Evolutionary conservation across 30 jellyfish, hydroid and myxozoan genomes (phyloP), one percentile per base, ranked within the genome.

Genomic region (Hydra vulgaris): DNA sequence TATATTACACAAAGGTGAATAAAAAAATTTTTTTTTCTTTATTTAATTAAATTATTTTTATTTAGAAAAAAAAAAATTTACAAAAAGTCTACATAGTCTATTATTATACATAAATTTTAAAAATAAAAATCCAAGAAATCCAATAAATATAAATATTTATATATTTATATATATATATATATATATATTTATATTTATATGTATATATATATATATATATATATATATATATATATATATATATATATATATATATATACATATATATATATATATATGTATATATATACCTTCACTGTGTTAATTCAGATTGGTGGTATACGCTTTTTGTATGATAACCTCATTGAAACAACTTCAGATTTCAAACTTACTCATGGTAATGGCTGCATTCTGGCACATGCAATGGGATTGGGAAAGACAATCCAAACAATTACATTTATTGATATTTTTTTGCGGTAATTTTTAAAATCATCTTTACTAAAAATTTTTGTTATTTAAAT

Each of bases 341-440:
- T 92, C 77, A 84, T 92, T 55, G 98, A 92, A 77, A 81, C 95
- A 17, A 40, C 83, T 25, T 76, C 89, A 61, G 70, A 81, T 40
- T 92, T 67, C 74, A 70, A 74, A 26, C 53, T 83, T 22, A 80
- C n/a, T 18, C 79, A 55, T 52, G 98, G 98, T 18, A 72, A 87
- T 74, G 98, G 98, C 1, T 92, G 98, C 82, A 82, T 92, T 19
- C 82, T 92, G 26, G 98, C 98, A 18, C 98, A 92, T 78, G 93
- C 98, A 15, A 92, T 92, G 98, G 98, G 98, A 16, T 89, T 92
- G 76, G 98, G 98, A 52, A 92, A 92, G 86, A 92, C 98, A 3
- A 79, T 92, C 25, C 98, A 92, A 67, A 92, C 96, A 0, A 81
- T 92, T 68, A 27, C 98, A 8, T 84, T 92, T 71, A 81, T 92